phyloP scores from a whole-genome alignment of 2,888 invertebrate species.

The Quadroppia sp. region DNA sequence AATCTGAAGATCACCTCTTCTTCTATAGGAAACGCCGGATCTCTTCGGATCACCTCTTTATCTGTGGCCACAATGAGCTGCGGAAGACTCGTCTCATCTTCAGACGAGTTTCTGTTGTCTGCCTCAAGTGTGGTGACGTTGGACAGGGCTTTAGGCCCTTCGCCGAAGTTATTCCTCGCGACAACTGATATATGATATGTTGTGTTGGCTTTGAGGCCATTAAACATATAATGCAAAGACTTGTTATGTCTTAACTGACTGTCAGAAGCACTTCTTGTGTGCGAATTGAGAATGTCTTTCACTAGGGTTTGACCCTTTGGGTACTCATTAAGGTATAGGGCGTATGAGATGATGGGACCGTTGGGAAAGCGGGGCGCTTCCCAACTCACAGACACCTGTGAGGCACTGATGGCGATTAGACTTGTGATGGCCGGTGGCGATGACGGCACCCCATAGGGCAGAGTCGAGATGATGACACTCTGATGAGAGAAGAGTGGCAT shows the following conservation, averaged over 20 bases:
- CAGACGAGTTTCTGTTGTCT: not conserved
- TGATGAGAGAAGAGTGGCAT: constrained; percentile 51
- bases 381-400: constrained; percentile 81
- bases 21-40: constrained; percentile 23
- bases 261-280: constrained; percentile 16
- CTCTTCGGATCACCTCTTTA: constrained; percentile 30
- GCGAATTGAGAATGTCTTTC: constrained; percentile 37
- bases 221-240: constrained; percentile 64
- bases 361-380: constrained; percentile 78
- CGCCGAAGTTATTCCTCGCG: constrained; percentile 73
- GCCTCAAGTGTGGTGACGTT: constrained; percentile 62
- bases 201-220: constrained; percentile 65
- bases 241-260: constrained; percentile 16
- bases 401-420: constrained; percentile 66
- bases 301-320: constrained; percentile 18
- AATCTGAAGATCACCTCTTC: constrained; percentile 37
- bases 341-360: constrained; percentile 81
- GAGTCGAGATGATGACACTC: constrained; percentile 52
- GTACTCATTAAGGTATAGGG: constrained; percentile 64
- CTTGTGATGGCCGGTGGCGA: constrained; percentile 66
- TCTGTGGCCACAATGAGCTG: constrained; percentile 31
- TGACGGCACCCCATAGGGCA: constrained; percentile 61
- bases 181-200: constrained; percentile 73
- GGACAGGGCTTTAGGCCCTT: constrained; percentile 67
- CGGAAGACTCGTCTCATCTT: constrained; percentile 3